phyloP scores from a whole-genome alignment of 2,113 vertebrate species.

The Paramormyrops kingsleyae region DNA sequence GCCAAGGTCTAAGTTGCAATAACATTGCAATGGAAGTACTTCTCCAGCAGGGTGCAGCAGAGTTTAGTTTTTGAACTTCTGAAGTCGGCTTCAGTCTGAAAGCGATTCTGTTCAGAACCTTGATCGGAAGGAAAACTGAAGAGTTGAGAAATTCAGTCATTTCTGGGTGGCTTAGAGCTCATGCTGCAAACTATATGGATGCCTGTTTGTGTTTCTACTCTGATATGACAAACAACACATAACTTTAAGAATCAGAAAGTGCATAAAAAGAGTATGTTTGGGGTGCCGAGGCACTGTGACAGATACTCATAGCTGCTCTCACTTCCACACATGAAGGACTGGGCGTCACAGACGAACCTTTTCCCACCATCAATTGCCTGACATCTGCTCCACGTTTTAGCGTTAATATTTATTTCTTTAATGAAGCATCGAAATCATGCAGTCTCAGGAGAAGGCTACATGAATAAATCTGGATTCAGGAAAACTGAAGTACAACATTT shows the following conservation, averaged over 20 bases:
- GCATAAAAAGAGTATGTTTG: neutral
- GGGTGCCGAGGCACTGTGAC: neutral
- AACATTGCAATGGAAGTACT: neutral
- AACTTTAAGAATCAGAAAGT: neutral
- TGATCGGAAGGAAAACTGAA: neutral
- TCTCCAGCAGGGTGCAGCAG: constrained; percentile 19
- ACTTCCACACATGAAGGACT: neutral
- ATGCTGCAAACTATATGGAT: neutral
- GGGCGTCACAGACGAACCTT: neutral
- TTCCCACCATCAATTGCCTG: neutral
- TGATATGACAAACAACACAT: neutral
- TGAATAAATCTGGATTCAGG: constrained; percentile 30
- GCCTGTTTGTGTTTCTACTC: neutral
- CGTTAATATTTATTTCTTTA: constrained; percentile 49
- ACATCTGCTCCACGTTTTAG: neutral
- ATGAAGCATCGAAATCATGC: constrained; percentile 39
- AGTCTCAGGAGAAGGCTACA: constrained; percentile 35
- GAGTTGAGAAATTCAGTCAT: neutral
- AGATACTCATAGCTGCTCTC: neutral
- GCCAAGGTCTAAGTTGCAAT: neutral
- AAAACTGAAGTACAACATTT: constrained; percentile 46
- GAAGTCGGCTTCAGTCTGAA: neutral
- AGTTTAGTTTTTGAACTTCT: neutral
- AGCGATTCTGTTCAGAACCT: neutral
- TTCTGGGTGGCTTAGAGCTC: neutral